Evolutionary conservation across 2,797 vertebrate species (phyloP).

Genomic region (Epinephelus malabaricus): DNA sequence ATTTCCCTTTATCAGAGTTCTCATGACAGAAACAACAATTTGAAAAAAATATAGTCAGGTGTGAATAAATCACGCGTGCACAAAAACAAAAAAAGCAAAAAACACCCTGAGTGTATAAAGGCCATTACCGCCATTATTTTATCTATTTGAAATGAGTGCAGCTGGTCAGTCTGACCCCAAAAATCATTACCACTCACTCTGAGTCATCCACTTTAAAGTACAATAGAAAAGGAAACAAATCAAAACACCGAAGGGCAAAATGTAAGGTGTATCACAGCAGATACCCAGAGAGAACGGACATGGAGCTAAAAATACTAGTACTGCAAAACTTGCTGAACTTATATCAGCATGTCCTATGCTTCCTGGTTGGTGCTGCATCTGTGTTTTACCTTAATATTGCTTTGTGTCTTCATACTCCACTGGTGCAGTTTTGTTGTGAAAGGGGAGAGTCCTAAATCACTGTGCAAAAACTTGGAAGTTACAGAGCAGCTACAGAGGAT

Average conservation of each 20-base stretch:
- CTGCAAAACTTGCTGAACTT: slow-evolving; percentile 11
- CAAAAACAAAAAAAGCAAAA: too few species aligned
- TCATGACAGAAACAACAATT: too few species aligned
- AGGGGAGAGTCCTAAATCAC: slow-evolving; percentile 26
- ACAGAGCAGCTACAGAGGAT: slow-evolving; percentile 25
- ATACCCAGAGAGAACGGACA: slow-evolving; percentile 26
- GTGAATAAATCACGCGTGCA: too few species aligned
- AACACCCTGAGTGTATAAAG: too few species aligned
- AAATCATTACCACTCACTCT: neutral
- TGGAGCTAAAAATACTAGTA: slow-evolving; percentile 13
- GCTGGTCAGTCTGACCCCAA: slow-evolving; percentile 14
- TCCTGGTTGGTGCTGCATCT: slow-evolving; percentile 80
- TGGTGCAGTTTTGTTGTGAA: slow-evolving; percentile 64
- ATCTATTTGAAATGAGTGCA: slow-evolving; percentile 14
- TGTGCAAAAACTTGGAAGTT: neutral
- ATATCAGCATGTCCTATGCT: slow-evolving; percentile 74
- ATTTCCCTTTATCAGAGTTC: too few species aligned
- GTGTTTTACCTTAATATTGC: slow-evolving; percentile 58
- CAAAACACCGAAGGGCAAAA: neutral
- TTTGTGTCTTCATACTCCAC: slow-evolving; percentile 68
- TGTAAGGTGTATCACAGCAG: slow-evolving; percentile 2
- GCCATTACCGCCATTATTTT: slow-evolving; percentile 3
- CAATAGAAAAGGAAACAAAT: neutral
- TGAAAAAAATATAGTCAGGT: too few species aligned
- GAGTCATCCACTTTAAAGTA: neutral